These are phyloP conservation scores for Zingel zingel DNA, from an alignment of 2,113 vertebrate genomes.

Conservation along the genomic window DNA sequence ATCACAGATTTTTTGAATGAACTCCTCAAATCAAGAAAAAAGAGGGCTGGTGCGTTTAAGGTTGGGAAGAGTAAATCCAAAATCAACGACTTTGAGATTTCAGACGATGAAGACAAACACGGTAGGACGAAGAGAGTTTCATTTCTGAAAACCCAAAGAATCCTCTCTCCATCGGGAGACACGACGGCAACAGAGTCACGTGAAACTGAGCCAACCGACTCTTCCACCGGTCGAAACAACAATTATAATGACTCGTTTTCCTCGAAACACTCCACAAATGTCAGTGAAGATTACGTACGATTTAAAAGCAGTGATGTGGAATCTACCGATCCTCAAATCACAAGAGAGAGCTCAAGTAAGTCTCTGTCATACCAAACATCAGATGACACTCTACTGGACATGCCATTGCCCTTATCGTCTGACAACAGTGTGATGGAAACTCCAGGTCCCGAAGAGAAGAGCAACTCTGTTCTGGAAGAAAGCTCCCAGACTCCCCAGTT, in stretches of 20 bases:
- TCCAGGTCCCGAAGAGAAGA: conserved; percentile 40
- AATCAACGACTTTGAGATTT: conserved; percentile 82
- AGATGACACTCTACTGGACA: conserved; percentile 59
- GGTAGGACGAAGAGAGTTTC: conserved; percentile 79
- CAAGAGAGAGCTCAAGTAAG: conserved; percentile 43
- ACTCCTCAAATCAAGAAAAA: conserved; percentile 76
- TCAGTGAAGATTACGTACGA: conserved; percentile 23
- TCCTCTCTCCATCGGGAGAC: conserved; percentile 24
- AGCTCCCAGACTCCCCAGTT: conserved; percentile 71
- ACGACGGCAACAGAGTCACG: conserved; percentile 3
- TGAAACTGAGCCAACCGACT: conserved; percentile 21
- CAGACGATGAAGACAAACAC: conserved; percentile 83
- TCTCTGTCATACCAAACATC: conserved; percentile 62
- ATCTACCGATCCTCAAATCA: conserved; percentile 10
- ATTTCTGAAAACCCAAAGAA: conserved; percentile 83
- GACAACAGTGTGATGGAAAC: conserved; percentile 48
- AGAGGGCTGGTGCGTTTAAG: conserved; percentile 66
- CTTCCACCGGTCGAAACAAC: not conserved
- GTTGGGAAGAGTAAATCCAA: conserved; percentile 70
- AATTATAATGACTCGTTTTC: conserved; percentile 26
- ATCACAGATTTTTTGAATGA: conserved; percentile 77
- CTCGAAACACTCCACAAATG: conserved; percentile 33
- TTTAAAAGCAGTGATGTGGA: conserved; percentile 37
- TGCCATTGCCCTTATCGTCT: conserved; percentile 53
- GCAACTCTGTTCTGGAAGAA: conserved; percentile 2